Conservation (phyloP, 2,113 vertebrate species). For the Hystrix brachyura region DNA sequence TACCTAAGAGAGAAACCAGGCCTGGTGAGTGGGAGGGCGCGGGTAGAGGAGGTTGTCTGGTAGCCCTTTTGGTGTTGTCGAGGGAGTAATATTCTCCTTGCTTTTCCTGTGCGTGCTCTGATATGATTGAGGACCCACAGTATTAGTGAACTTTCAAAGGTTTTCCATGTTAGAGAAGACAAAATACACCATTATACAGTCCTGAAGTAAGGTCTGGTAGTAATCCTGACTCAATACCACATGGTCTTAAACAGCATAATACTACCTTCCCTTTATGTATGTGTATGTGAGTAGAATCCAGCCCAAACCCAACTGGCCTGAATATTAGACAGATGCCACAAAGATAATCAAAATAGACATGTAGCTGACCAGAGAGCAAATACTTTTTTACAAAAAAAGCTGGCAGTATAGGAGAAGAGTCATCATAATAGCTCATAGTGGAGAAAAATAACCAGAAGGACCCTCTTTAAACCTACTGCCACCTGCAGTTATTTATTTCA, state of each 20-base stretch:
- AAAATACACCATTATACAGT: background rate
- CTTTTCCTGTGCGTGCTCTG: background rate
- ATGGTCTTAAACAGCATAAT: background rate
- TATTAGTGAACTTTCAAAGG: slow-evolving; percentile 10
- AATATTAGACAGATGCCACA: background rate
- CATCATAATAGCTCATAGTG: background rate
- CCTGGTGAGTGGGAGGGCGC: background rate
- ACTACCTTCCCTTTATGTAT: background rate
- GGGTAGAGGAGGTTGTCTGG: background rate
- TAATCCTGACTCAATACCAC: background rate
- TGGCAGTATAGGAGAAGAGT: background rate
- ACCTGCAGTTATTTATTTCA: background rate
- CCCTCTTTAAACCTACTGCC: background rate
- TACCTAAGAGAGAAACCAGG: background rate
- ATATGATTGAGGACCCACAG: background rate
- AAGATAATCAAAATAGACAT: background rate
- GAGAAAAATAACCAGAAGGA: background rate
- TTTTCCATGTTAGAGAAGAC: background rate
- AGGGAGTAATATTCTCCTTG: background rate
- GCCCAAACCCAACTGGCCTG: background rate
- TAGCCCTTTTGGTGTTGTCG: background rate
- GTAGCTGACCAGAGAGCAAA: background rate
- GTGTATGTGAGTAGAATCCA: background rate
- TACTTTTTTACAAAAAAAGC: background rate
- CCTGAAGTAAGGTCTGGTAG: background rate